A percentile compares a stretch with the other conserved stretches of the same genome.
Evolutionary conservation across 2,888 invertebrate genomes (phyloP).

Genomic region (Latrodectus hesperus): DNA sequence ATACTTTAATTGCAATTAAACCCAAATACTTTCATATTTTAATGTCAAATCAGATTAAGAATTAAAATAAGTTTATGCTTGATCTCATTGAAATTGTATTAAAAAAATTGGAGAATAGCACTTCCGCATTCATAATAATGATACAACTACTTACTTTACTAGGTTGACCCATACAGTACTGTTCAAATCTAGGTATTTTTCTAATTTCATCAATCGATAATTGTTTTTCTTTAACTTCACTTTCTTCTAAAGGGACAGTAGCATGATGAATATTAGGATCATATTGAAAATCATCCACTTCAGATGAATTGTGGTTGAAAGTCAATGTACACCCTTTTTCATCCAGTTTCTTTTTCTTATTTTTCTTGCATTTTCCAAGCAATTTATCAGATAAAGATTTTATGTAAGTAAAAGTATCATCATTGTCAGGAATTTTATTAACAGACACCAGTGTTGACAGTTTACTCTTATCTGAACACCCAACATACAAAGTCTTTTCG

Average conservation of each 20-base stretch:
- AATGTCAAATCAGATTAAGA: too few relatives aligned
- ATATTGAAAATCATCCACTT: neutral
- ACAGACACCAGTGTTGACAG: constrained; percentile 27
- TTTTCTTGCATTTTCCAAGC: constrained; percentile 18
- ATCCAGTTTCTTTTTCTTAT: neutral
- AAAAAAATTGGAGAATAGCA: too few relatives aligned
- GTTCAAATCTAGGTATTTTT: constrained; percentile 48
- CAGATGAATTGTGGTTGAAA: neutral
- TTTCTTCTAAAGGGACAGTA: constrained; percentile 44
- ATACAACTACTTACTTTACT: constrained; percentile 30
- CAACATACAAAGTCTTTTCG: constrained; percentile 60
- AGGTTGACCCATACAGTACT: constrained; percentile 37
- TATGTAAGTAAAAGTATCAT: constrained; percentile 37
- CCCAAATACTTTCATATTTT: too few relatives aligned
- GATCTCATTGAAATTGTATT: too few relatives aligned
- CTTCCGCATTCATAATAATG: too few relatives aligned
- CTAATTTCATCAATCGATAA: constrained; percentile 53
- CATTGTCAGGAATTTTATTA: neutral
- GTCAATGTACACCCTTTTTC: neutral
- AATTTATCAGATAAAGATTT: constrained; percentile 47
- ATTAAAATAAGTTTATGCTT: too few relatives aligned
- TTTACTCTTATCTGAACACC: constrained; percentile 51
- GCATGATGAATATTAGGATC: constrained; percentile 64
- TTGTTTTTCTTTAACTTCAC: constrained; percentile 31
- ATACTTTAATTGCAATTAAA: too few relatives aligned